Base-by-base conservation (phyloP, 2,113 vertebrate species). In the Ginglymostoma cirratum region DNA sequence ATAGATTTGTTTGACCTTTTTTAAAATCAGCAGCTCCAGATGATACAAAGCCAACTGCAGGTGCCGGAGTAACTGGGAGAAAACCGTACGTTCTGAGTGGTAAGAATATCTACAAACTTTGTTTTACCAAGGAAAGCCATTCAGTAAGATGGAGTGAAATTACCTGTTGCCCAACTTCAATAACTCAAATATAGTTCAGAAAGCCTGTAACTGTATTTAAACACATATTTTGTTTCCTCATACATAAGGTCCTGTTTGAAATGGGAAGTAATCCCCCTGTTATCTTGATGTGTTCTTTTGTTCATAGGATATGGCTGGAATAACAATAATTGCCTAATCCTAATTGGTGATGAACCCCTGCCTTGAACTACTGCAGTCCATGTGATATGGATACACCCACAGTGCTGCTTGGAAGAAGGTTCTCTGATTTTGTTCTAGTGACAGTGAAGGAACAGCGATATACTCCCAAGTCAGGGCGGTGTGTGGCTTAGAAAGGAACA, bases 101-200 rank as follows among this genome's bases (percentile, higher is more conserved):
- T 93, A 93, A 93, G 89, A 93, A 10, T 17, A 93, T n/a, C 34
- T 93, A 38, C 80, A 83, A 83, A 83, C 80, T 83, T 42, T 23
- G 80, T 83, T 83, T 83, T 83, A 42, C 38, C 10, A 34, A 66
- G 34, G 30, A 66, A 42, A 93, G 0, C 8, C 0, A 10, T 93
- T 66, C 55, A 61, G 55, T 8, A 61, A 61, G 10, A 61, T 61
- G 55, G n/a, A 17, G 38, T 1, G 27, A 90, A 34, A 61, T 61
- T n/a, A 61, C 30, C 38, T 21, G n/a, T 6, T 83, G 89, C 15
- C 55, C 38, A 66, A 34, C 7, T 66, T n/a, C 7, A 21, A 15
- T 65, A 61, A 92, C 55, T 30, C 55, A 21, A 38, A 52, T 24
- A 10, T 61, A 14, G 52, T 34, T 61, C 15, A 65, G 15, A 19